Conservation (phyloP, 1,140 invertebrate species). For the Ceratosolen fusciceps region DNA sequence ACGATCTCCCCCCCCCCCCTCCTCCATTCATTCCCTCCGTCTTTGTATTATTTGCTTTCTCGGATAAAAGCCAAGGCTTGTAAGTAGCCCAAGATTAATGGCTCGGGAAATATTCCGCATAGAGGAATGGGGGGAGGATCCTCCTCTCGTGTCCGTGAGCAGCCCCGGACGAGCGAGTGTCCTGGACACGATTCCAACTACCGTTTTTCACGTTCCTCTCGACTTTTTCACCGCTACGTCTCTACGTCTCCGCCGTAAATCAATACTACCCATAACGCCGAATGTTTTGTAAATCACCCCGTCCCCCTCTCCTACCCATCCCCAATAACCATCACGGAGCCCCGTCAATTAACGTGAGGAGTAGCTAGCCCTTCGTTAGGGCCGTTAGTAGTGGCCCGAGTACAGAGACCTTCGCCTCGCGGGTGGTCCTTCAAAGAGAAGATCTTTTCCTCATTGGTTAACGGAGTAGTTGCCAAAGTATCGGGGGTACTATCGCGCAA, state of each 20-base stretch:
- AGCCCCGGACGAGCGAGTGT: too few species aligned
- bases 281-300: slow-evolving; percentile 7
- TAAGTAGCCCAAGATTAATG: slow-evolving; percentile 16
- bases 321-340: too few species aligned
- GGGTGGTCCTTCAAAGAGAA: too few species aligned
- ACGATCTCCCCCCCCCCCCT: background rate
- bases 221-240: slow-evolving; percentile 1
- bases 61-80: slow-evolving; percentile 14
- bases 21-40: background rate
- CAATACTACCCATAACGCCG: slow-evolving; percentile 9
- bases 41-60: slow-evolving; percentile 8
- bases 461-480: too few species aligned
- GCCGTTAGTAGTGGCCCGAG: too few species aligned
- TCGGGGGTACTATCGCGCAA: too few species aligned
- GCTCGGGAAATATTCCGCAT: background rate
- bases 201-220: background rate
- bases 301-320: too few species aligned
- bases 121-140: background rate
- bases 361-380: too few species aligned
- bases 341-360: too few species aligned
- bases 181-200: background rate
- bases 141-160: background rate
- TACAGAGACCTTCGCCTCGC: too few species aligned
- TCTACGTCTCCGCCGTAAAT: background rate
- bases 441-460: too few species aligned